Conservation (phyloP, 1,140 invertebrate species). For the Vanessa atalanta region DNA sequence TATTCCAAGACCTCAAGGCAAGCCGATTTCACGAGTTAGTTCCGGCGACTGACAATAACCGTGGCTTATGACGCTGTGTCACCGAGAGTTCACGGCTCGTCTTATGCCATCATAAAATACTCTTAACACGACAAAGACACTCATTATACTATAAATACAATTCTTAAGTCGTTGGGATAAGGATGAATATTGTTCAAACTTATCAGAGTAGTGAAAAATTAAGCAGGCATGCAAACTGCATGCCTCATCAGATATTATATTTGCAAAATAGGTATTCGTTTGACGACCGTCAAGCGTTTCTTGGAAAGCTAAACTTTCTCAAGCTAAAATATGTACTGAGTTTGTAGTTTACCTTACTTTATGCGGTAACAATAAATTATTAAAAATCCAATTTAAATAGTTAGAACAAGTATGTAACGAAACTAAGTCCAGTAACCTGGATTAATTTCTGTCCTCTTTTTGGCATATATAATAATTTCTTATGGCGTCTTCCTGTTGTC, state of each 20-base stretch:
- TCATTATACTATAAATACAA: slow-evolving; percentile 29
- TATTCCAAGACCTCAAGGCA: slow-evolving; percentile 63
- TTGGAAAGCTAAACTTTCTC: slow-evolving; percentile 63
- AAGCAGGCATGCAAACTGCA: slow-evolving; percentile 56
- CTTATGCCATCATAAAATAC: slow-evolving; percentile 66
- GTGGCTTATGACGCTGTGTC: slow-evolving; percentile 63
- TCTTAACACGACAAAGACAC: slow-evolving; percentile 50
- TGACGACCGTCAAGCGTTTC: slow-evolving; percentile 49
- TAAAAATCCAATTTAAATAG: not conserved
- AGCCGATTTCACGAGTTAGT: slow-evolving; percentile 75
- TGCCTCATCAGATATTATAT: slow-evolving; percentile 63
- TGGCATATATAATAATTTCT: too few species aligned
- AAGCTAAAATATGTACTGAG: slow-evolving; percentile 30
- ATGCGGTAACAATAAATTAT: not conserved
- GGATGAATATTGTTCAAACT: slow-evolving; percentile 43
- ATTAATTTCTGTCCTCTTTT: too few species aligned
- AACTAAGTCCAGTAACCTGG: too few species aligned
- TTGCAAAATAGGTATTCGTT: slow-evolving; percentile 61
- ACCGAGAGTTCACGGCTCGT: slow-evolving; percentile 61
- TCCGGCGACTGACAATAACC: slow-evolving; percentile 75
- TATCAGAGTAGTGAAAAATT: slow-evolving; percentile 40
- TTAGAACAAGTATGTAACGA: not conserved
- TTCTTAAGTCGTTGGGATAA: slow-evolving; percentile 39
- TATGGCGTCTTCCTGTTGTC: too few species aligned
- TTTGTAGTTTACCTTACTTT: slow-evolving; percentile 3